Evolutionary conservation across 2,797 vertebrate species (phyloP).

Genomic region (Pipistrellus pygmaeus): DNA sequence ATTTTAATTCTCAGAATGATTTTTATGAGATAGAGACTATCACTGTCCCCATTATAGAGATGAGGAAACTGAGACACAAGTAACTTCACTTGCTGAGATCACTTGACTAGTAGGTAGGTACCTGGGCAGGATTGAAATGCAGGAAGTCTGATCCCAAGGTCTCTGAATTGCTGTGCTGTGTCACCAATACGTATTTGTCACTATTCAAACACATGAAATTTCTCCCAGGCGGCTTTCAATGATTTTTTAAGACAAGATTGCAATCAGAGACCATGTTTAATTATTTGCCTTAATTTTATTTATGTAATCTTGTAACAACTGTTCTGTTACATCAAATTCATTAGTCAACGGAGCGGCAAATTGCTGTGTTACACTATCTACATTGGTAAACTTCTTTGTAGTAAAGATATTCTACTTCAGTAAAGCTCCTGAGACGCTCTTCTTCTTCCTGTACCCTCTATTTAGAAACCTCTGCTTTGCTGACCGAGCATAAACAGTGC

Average conservation of each 20-base stretch:
- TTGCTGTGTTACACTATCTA: background rate
- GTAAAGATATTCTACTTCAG: slow-evolving; percentile 30
- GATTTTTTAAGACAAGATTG: background rate
- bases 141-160: background rate
- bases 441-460: background rate
- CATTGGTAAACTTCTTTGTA: background rate
- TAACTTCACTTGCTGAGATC: background rate
- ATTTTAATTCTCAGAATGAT: background rate
- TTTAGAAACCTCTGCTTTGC: background rate
- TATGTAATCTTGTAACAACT: background rate
- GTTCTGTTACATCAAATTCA: background rate
- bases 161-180: background rate
- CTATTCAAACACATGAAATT: background rate
- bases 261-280: background rate
- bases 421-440: background rate
- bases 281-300: slow-evolving; percentile 47
- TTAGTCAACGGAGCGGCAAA: no score
- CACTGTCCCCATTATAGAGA: background rate
- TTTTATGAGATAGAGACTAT: background rate
- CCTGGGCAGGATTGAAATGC: background rate
- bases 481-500: background rate
- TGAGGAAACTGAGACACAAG: background rate
- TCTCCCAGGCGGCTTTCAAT: background rate
- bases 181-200: background rate
- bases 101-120: background rate